Evolutionary conservation across 35 echinoderm and acorn worm species (phyloP), one percentile per base, ranked within the genome.

Genomic region (Apostichopus californicus): DNA sequence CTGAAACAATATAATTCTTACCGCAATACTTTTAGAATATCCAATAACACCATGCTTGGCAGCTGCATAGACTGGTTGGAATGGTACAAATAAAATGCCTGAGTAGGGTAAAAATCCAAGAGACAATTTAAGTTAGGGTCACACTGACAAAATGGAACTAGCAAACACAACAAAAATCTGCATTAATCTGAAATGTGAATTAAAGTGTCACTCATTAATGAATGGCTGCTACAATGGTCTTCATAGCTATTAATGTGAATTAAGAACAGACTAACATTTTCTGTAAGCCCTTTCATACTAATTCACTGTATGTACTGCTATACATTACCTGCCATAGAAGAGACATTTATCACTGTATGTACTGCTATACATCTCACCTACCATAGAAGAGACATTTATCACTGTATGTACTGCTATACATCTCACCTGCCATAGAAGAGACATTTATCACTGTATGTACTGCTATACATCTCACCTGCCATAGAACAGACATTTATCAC

Each of bases 21-120:
- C 97, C 4, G 83, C 93, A 70, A 92, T 20, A 5, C 78, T 91
- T 18, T 93, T 94, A 23, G 95, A 81, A 72, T 94, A 98, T 15
- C 97, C 97, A 13, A 98, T 80, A 9, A 98, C 94, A 34, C 95
- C 97, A 88, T 96, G 93, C 61, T 98, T 98, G 15, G 90, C 87
- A 10, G 97, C 97, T 72, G 93, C 63, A 72, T 98, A 98, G 11
- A 93, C 93, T 5, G 97, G 97, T 4, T 14, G 57, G 24, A 91
- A 61, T 6, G 93, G 93, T 18, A 87, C 81, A 34, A 79, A 65
- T 26, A 93, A n/a, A 12, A 98, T 28, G 59, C 97, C 97, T 98
- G 81, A 24, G 79, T 87, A 5, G 6, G 77, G 17, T 34, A 12
- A n/a, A 75, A 77, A 78, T 73, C 71, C 71, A 73, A 34, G 28